Conservation (phyloP, 2,113 vertebrate genomes). For the Mesitornis unicolor region DNA sequence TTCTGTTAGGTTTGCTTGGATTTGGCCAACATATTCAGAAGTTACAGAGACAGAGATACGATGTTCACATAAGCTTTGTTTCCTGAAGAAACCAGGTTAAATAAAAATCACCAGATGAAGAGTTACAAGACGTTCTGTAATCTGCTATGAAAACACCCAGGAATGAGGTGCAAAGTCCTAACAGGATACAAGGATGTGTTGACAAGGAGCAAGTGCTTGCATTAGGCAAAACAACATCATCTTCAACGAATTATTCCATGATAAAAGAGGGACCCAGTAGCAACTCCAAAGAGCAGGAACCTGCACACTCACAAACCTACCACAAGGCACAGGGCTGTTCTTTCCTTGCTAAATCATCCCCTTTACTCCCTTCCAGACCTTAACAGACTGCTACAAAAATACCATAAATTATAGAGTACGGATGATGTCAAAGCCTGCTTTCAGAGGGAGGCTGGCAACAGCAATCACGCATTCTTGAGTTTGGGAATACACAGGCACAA, state of each 20-base stretch:
- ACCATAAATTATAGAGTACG: constrained; percentile 59
- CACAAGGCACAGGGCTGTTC: not conserved
- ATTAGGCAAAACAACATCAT: not conserved
- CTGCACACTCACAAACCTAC: not conserved
- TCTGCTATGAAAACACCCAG: not conserved
- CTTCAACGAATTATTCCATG: not conserved
- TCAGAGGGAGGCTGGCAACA: not conserved
- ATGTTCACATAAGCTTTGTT: not conserved
- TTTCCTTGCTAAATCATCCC: not conserved
- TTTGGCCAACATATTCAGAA: not conserved
- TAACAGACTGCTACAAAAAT: constrained; percentile 47
- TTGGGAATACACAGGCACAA: constrained; percentile 40
- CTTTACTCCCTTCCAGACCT: not conserved
- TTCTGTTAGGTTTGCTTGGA: not conserved
- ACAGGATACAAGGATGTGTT: not conserved
- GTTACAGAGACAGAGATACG: not conserved
- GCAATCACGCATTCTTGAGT: not conserved
- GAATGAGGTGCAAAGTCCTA: constrained; percentile 15
- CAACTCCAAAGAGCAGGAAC: not conserved
- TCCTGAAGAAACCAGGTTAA: constrained; percentile 50
- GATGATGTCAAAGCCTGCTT: constrained; percentile 46
- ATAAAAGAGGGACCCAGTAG: not conserved
- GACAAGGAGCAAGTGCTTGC: constrained; percentile 28
- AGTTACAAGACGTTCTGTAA: constrained; percentile 41
- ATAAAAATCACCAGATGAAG: not conserved